phyloP scores from a whole-genome alignment of 92 coral and sea anemone genomes.

The Meandrina meandrites region DNA sequence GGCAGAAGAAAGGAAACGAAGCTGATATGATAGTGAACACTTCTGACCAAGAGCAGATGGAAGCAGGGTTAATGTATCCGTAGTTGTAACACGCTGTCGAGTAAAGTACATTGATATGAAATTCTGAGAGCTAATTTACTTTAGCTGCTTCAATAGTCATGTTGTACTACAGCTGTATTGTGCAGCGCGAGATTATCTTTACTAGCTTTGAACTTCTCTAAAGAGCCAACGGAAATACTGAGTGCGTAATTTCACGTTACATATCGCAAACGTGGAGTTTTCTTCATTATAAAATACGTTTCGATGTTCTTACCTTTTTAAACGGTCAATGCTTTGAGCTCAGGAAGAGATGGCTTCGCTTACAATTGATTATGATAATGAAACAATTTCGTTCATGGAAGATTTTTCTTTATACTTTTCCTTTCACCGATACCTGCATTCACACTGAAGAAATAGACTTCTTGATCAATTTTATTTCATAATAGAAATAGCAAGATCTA shows the following conservation, averaged over 20 bases:
- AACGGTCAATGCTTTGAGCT: background rate
- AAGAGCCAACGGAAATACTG: background rate
- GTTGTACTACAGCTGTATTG: background rate
- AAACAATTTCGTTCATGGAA: background rate
- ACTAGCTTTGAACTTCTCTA: background rate
- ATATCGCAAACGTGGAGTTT: background rate
- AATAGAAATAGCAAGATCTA: background rate
- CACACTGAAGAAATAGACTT: background rate
- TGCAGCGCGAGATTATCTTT: background rate
- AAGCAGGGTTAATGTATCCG: background rate
- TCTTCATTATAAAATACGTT: background rate
- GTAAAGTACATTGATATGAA: constrained; percentile 4
- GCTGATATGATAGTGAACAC: constrained; percentile 62
- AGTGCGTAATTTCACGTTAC: background rate
- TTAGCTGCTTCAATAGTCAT: background rate
- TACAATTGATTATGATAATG: background rate
- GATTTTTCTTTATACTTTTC: background rate
- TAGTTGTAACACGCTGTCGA: background rate
- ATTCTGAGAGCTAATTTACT: background rate
- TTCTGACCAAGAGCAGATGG: constrained; percentile 35
- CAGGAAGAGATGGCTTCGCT: background rate
- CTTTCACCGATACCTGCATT: background rate
- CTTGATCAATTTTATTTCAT: background rate
- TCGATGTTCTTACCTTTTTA: background rate
- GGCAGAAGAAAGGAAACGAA: constrained; percentile 85